Base-by-base conservation (phyloP, 2,888 invertebrate genomes). In the Erebia aethiops region DNA sequence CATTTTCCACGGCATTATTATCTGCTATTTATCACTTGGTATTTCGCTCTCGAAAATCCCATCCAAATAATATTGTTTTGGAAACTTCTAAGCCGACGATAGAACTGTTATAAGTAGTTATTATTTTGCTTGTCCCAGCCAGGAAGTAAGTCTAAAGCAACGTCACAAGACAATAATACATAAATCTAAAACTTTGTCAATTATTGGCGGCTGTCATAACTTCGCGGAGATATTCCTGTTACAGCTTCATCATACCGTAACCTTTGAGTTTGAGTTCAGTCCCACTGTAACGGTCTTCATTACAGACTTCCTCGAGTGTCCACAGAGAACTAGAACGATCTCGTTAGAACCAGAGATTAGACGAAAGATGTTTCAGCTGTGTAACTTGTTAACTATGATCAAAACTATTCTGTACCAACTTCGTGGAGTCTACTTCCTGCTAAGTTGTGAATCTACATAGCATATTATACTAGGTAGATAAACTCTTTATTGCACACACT, bases 291-390 rank as follows among this genome's bases (percentile, higher is more conserved):
- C 69, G 52, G 63, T 26, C 49, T 57, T 35, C 13, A 43, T 43
- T 71, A 57, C 46, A 11, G 46, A 46, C 16, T 46, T 18, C 51
- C 16, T 56, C 56, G n/a, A 62, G 57, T 63, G 54, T 68, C 61
- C 43, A 69, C 68, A 70, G 70, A 71, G 69, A 74, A 68, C 70
- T 71, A 66, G 14, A 57, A 66, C 63, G 73, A 73, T 70, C 74
- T 74, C 72, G 66, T 74, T 74, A 74, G 63, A 70, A 69, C 18
- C 43, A 52, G 58, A 64, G 67, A 69, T 71, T 68, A 69, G 54
- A 18, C 43, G 65, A 57, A 68, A 46, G 66, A 61, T 49, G 66
- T 56, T 66, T 35, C 61, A 65, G 60, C 60, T 57, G 54, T 57
- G 69, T 18, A 61, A 65, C 65, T 69, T 69, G 58, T 46, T 35